Conservation (phyloP, 2,797 vertebrate species). For the Melanotaenia maccullochi region DNA sequence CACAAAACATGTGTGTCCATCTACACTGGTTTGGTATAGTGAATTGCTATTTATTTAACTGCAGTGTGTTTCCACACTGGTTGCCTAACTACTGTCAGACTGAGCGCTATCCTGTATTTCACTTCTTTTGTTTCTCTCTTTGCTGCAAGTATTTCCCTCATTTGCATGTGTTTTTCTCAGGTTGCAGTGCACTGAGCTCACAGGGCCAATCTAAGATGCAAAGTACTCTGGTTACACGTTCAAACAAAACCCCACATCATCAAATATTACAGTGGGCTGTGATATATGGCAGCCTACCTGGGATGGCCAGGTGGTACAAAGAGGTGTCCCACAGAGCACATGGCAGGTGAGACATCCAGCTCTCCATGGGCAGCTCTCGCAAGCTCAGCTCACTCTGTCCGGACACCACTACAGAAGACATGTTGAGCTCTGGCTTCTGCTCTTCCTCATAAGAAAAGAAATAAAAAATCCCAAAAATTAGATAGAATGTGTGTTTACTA, state of each 20-base stretch:
- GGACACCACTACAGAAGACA: constrained; percentile 63
- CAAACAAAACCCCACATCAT: background rate
- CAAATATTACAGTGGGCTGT: background rate
- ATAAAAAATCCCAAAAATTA: background rate
- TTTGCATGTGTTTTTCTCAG: background rate
- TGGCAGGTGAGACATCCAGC: constrained; percentile 91
- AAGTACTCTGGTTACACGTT: background rate
- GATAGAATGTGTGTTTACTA: background rate
- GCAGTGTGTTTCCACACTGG: no score
- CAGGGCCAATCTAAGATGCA: background rate
- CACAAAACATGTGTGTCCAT: background rate
- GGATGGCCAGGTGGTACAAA: constrained; percentile 89
- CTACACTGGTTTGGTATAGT: background rate
- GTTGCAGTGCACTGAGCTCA: background rate
- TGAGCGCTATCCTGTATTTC: background rate
- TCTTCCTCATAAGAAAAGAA: background rate
- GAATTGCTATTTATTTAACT: no score
- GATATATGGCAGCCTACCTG: constrained; percentile 79
- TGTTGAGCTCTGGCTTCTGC: constrained; percentile 41
- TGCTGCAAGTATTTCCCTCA: background rate
- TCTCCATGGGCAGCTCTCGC: constrained; percentile 76
- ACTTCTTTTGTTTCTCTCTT: background rate
- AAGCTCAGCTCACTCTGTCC: constrained; percentile 56
- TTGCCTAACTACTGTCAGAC: background rate
- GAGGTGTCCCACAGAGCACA: constrained; percentile 88